Conservation (phyloP, 2,888 invertebrate species). For the Leucozona laternaria region DNA sequence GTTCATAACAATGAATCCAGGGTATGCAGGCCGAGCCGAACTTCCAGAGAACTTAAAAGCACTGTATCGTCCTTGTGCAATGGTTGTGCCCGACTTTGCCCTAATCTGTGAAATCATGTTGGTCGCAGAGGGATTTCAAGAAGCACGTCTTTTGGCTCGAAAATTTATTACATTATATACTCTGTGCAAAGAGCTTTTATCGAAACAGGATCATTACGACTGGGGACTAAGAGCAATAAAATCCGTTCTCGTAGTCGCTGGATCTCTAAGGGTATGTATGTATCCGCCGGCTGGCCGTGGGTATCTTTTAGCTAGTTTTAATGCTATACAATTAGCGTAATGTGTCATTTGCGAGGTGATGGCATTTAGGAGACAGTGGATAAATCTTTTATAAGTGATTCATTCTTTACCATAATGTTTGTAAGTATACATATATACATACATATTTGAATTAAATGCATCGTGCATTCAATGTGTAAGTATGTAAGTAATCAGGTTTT, state of each 20-base stretch:
- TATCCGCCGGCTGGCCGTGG: no score
- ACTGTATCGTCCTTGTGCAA: slow-evolving; percentile 94
- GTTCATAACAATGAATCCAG: slow-evolving; percentile 99
- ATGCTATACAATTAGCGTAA: slow-evolving; percentile 15
- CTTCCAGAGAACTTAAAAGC: slow-evolving; percentile 92
- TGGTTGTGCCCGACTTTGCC: slow-evolving; percentile 98
- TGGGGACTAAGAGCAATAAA: slow-evolving; percentile 98
- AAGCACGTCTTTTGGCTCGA: slow-evolving; percentile 93
- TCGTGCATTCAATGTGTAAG: no score
- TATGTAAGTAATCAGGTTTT: no score
- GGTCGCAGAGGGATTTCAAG: slow-evolving; percentile 97
- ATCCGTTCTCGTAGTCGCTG: slow-evolving; percentile 97
- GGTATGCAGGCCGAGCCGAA: slow-evolving; percentile 96
- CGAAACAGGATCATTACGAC: slow-evolving; percentile 98
- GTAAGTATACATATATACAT: no score
- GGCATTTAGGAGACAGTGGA: not conserved
- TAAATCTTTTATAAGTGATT: not conserved
- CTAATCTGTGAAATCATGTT: slow-evolving; percentile 98
- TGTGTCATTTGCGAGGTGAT: slow-evolving; percentile 1
- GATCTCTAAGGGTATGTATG: slow-evolving; percentile 90
- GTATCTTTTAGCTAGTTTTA: not conserved
- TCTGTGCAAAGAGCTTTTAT: slow-evolving; percentile 94
- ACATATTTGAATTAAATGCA: no score
- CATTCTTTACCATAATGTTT: no score
- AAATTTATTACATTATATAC: slow-evolving; percentile 98